Percentiles rank a stretch among this genome's conserved stretches.
phyloP scores from a whole-genome alignment of 2,797 vertebrate genomes.

The Lithobates pipiens region DNA sequence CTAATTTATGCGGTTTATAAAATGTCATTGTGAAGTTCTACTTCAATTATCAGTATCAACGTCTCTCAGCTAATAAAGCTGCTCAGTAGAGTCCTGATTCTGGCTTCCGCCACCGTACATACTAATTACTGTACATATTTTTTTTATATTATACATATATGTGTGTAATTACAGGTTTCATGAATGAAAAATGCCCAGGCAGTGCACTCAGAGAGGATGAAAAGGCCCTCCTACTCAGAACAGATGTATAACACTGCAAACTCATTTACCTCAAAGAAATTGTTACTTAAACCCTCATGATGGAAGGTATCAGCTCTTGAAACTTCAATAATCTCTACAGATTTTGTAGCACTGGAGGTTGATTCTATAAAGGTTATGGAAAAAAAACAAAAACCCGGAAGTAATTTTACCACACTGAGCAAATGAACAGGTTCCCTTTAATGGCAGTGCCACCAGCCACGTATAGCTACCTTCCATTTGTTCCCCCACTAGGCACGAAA shows the following conservation, averaged over 20 bases:
- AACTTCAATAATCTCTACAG: no score
- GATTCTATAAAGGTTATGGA: no score
- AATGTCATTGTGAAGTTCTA: constrained; percentile 35
- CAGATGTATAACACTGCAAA: not conserved
- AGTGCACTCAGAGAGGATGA: not conserved
- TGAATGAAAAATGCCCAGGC: not conserved
- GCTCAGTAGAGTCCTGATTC: constrained; percentile 2
- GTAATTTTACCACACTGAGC: no score
- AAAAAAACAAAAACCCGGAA: no score
- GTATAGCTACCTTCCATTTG: no score
- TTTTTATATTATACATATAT: not conserved
- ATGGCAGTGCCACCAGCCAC: no score
- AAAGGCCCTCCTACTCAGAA: not conserved
- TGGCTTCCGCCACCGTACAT: not conserved
- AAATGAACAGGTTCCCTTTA: no score
- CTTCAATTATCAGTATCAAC: constrained; percentile 32
- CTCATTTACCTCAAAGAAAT: no score
- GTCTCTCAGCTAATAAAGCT: constrained; percentile 17
- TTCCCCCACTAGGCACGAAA: no score
- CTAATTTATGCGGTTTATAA: constrained; percentile 29
- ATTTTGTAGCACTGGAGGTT: no score
- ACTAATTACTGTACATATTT: constrained; percentile 6
- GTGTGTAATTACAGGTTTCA: constrained; percentile 13
- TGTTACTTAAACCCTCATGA: no score
- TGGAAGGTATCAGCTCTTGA: no score